Evolutionary conservation across 2,888 invertebrate genomes (phyloP), one percentile per base, ranked within the genome.

Genomic region (Noctua comes): DNA sequence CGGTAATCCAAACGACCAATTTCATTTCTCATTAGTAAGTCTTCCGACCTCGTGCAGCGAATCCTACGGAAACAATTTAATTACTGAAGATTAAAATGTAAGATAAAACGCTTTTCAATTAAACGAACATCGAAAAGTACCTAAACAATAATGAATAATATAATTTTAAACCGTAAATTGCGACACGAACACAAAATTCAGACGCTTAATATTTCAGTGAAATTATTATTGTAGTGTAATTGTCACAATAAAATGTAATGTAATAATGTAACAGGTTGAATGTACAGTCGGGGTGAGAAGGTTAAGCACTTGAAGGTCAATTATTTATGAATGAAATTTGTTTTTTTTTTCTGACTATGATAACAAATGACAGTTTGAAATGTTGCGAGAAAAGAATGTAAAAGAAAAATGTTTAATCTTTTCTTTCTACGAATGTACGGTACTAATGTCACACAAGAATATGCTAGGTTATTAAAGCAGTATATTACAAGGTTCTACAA

Each of bases 21-120:
- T 87, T 82, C 68, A 86, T 82, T 88, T 86, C 88, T 88, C 85
- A 86, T 88, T 88, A 87, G 79, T 74, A 82, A 79, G 76, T 82
- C 82, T 80, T 43, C 72, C 68, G 59, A 72, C 80, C 84, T 80
- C 82, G 75, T 77, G 84, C 81, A 76, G 64, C 66, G 57, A 75
- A n/a, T 79, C 79, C 76, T 68, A 73, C 65, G 75, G 76, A 86
- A 81, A 82, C 79, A 81, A 88, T 83, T 85, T 83, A 88, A 88
- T 88, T 83, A 88, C 75, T 51, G 73, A 79, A 86, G 88, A 88
- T 88, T 80, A 82, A 83, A 85, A 86, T 66, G 68, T 86, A 80
- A 80, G 36, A 64, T 64, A 36, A 76, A 83, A 84, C 78, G 57
- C 73, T 80, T 81, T 85, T 86, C 87, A 83, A 88, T 85, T 83